phyloP scores from a whole-genome alignment of 2,888 invertebrate genomes.

The Pterostichus niger region DNA sequence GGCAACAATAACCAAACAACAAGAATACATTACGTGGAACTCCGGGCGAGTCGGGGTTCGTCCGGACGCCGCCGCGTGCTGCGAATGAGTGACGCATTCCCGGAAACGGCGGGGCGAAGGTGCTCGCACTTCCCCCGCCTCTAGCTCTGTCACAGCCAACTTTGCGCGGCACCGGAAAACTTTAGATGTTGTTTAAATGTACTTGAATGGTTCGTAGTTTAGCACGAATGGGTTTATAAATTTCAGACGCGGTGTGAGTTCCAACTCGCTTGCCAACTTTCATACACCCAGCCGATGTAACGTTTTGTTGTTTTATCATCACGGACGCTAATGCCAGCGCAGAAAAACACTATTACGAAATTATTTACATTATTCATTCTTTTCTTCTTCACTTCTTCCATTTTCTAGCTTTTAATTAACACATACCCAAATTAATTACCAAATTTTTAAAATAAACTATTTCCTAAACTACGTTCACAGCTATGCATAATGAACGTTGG shows the following conservation, averaged over 20 bases:
- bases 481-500: too few species aligned
- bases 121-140: background rate
- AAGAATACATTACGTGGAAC: conserved; percentile 16
- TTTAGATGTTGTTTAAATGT: conserved; percentile 66
- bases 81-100: conserved; percentile 46
- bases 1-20: conserved; percentile 32
- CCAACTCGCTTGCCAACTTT: conserved; percentile 59
- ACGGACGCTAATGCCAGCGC: conserved; percentile 16
- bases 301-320: conserved; percentile 56
- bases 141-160: conserved; percentile 57
- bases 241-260: conserved; percentile 63
- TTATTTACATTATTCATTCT: conserved; percentile 38
- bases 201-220: conserved; percentile 66
- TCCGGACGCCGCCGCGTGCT: too few species aligned
- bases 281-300: conserved; percentile 48
- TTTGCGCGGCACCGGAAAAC: conserved; percentile 64
- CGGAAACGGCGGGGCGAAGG: conserved; percentile 39
- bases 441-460: too few species aligned
- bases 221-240: conserved; percentile 66
- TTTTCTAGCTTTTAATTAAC: too few species aligned
- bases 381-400: too few species aligned
- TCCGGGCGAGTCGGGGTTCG: too few species aligned
- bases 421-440: too few species aligned
- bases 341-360: conserved; percentile 6
- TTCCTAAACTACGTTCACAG: too few species aligned